Evolutionary conservation across 2,888 invertebrate genomes (phyloP), one percentile per base, ranked within the genome.

Genomic region (Xestia xanthographa): DNA sequence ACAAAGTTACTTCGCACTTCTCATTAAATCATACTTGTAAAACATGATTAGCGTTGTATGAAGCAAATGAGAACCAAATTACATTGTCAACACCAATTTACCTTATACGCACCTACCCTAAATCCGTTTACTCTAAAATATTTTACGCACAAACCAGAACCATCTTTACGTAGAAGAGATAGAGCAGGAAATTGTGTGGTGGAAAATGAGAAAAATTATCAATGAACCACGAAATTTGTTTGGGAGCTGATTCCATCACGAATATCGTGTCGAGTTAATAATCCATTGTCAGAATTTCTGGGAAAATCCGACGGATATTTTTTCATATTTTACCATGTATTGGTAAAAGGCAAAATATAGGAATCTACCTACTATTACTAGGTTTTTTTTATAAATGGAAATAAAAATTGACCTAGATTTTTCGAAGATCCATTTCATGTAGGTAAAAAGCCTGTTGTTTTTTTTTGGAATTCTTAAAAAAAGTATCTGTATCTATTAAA

Each of bases 41-140:
- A 77, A 79, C 65, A 80, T 29, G 77, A 68, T 79, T 76, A 86
- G 56, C 79, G 69, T 63, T 82, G 86, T 84, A 88, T 90, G 87
- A 87, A 87, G 88, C 85, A 89, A 91, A 91, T 89, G 88, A 89
- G 89, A 90, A 79, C 84, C 85, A 91, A 92, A 92, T 92, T 92
- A 91, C 88, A 89, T 89, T 90, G 91, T 91, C 91, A 90, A 92
- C 91, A 91, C 75, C 88, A 91, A 92, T 92, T 91, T 91, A 82
- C 87, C 84, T 85, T 86, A 87, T 87, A 89, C 86, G 83, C 84
- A 86, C 83, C 79, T 83, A 84, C 74, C 63, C 67, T 43, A 43
- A 83, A 87, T 84, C 65, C 63, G 77, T 81, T 84, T 76, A 86
- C 60, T 77, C 34, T 66, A 75, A 66, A 83, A 65, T 50, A 38